phyloP scores from a whole-genome alignment of 2,888 invertebrate genomes.

The Oasisia sp. region DNA sequence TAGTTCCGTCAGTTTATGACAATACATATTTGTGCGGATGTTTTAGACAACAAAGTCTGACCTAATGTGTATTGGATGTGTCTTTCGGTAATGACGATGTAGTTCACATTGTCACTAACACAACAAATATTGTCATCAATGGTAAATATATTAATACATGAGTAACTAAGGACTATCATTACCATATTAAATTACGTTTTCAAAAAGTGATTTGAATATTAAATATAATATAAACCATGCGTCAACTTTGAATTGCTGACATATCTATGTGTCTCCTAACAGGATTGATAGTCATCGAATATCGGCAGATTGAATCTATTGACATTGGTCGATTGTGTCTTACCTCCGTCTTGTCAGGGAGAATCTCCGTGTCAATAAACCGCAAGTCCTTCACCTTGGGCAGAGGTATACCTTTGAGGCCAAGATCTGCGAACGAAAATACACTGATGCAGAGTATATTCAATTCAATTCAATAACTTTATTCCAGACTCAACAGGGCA shows the following conservation, averaged over 20 bases:
- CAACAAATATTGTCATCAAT: not conserved
- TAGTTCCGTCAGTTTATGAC: not conserved
- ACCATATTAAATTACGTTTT: not conserved
- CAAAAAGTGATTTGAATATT: not conserved
- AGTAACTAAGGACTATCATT: not conserved
- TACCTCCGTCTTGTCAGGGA: conserved; percentile 1
- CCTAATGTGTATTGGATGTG: too few species aligned
- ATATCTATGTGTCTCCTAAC: not conserved
- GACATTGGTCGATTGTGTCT: not conserved
- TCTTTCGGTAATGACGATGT: not conserved
- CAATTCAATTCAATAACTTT: too few species aligned
- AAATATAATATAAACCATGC: not conserved
- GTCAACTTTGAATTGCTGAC: not conserved
- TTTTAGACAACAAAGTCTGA: not conserved
- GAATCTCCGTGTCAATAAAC: not conserved
- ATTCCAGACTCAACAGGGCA: too few species aligned
- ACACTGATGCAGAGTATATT: not conserved
- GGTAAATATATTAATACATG: not conserved
- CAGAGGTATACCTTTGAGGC: not conserved
- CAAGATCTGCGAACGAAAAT: not conserved
- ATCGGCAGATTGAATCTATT: not conserved
- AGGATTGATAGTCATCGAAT: not conserved
- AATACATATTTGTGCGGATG: not conserved
- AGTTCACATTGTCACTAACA: not conserved
- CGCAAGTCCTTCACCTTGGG: not conserved